A percentile compares a stretch with the other conserved stretches of the same genome.
These are phyloP conservation scores for Macrostomum cliftonense DNA, from an alignment of 2,888 invertebrate species.

Conservation along the genomic window DNA sequence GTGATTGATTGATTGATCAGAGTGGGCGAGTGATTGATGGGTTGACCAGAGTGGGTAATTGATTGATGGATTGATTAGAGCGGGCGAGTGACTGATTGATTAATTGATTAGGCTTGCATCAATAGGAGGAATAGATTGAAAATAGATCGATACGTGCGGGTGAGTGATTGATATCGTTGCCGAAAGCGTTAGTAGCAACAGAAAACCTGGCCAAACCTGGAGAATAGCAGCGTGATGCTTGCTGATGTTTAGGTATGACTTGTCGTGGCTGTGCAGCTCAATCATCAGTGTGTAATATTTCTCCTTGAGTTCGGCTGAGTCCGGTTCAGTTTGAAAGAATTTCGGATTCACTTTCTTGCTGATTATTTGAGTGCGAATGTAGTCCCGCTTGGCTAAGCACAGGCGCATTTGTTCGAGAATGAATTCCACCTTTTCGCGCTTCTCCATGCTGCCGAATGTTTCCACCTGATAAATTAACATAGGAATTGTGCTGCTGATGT, in stretches of 20 bases:
- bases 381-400: constrained; percentile 82
- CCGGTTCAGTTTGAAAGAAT: constrained; percentile 67
- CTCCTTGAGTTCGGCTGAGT: constrained; percentile 46
- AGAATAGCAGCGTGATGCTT: constrained; percentile 66
- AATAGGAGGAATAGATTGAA: too few species aligned
- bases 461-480: constrained; percentile 45
- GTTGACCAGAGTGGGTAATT: too few species aligned
- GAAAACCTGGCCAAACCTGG: too few species aligned
- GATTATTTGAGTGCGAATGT: constrained; percentile 88
- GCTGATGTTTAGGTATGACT: constrained; percentile 74
- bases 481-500: too few species aligned
- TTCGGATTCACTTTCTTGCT: constrained; percentile 92
- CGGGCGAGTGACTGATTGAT: too few species aligned
- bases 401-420: constrained; percentile 95
- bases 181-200: too few species aligned
- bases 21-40: too few species aligned
- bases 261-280: constrained; percentile 78
- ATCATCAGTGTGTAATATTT: constrained; percentile 70
- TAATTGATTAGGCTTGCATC: too few species aligned
- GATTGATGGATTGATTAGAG: too few species aligned
- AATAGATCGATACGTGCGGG: too few species aligned
- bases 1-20: too few species aligned
- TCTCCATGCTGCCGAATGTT: constrained; percentile 97
- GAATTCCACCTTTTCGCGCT: constrained; percentile 78
- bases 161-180: too few species aligned